Evolutionary conservation across 1,140 invertebrate genomes (phyloP), one percentile per base, ranked within the genome.

Genomic region (Radopholus similis): DNA sequence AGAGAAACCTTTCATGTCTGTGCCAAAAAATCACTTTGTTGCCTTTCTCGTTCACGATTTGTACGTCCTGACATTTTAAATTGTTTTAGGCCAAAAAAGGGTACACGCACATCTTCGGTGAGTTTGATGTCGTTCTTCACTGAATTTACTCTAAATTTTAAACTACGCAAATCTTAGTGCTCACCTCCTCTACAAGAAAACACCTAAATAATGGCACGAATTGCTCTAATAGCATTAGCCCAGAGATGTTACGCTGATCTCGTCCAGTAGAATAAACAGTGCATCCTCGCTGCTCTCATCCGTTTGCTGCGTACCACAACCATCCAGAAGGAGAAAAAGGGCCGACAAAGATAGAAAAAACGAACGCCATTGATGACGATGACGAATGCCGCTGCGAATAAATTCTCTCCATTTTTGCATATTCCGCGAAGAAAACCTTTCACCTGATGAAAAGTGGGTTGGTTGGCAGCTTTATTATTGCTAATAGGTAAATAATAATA

Each of bases 91-190:
- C 0, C 38, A 47, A 44, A 47, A 60, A 38, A 23, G 5, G 30
- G 18, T 47, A 11, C 34, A 35, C 38, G 15, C 32, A 62, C 59
- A 21, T 81, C 78, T 64, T 81, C 78, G n/a, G 66, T 73, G 9
- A 81, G 40, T 42, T 78, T 78, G 26, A 81, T 77, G 53, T 82
- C 77, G 53, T 81, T 81, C 66, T 77, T 81, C n/a, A 82, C 77
- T 82, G 44, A 67, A 81, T 65, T 28, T 26, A 4, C 23, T 30
- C 23, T 70, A 15, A 21, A 6, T 70, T 67, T 55, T 59, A 2
- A 18, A 11, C 13, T 28, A 15, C 34, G n/a, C 38, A 40, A 30
- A 23, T 51, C n/a, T 42, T 15, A 65, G 18, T 32, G 21, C 56
- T 71, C 55, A 78, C 77, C 77, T 69, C 77, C 77, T 64, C 73